Conservation (phyloP, 2,888 invertebrate genomes). For the Parelbella ahira region DNA sequence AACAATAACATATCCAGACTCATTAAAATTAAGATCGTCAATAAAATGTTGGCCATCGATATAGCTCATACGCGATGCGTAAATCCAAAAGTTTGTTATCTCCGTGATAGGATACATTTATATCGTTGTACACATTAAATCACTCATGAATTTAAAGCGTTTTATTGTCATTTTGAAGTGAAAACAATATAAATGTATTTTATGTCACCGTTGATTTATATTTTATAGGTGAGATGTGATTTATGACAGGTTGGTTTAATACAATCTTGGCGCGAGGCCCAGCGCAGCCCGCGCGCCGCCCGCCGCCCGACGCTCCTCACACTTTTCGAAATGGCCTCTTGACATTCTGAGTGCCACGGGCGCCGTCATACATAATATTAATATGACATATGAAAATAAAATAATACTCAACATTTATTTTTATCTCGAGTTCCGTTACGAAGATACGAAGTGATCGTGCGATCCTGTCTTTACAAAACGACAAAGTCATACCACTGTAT, state of each 20-base stretch:
- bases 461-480: background rate
- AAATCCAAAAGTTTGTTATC: constrained; percentile 40
- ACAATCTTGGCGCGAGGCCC: constrained; percentile 54
- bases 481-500: constrained; percentile 4
- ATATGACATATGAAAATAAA: constrained; percentile 40
- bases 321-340: constrained; percentile 33
- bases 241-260: constrained; percentile 65
- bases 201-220: constrained; percentile 74
- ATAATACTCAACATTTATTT: constrained; percentile 35
- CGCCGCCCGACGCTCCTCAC: constrained; percentile 31
- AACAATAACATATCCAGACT: constrained; percentile 5
- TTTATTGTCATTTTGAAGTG: constrained; percentile 74
- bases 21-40: constrained; percentile 44
- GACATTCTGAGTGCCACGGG: constrained; percentile 37
- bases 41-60: constrained; percentile 54
- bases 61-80: constrained; percentile 37
- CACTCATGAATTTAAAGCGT: constrained; percentile 73
- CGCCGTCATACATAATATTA: constrained; percentile 40
- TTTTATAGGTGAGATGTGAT: constrained; percentile 76
- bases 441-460: constrained; percentile 5
- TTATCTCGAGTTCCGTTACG: constrained; percentile 32
- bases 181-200: constrained; percentile 79
- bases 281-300: no score
- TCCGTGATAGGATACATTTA: constrained; percentile 47
- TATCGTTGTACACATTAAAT: constrained; percentile 64